These are phyloP conservation scores for Amiota minor DNA, from an alignment of 2,888 invertebrate genomes.

Conservation along the genomic window DNA sequence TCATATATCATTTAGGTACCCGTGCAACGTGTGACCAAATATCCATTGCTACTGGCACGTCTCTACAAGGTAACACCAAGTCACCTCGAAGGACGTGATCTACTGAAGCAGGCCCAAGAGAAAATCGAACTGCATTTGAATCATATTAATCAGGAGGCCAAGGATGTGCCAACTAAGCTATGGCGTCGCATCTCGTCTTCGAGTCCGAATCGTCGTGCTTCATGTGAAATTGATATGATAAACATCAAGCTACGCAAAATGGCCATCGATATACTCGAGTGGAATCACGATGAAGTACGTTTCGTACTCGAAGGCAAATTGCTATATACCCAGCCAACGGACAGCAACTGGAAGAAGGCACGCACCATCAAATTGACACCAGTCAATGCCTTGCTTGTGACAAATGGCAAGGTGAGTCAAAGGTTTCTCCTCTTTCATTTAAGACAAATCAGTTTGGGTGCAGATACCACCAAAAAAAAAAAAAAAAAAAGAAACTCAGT, in stretches of 20 bases:
- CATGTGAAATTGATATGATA: conserved; percentile 89
- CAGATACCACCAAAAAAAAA: not conserved
- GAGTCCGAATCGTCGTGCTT: conserved; percentile 80
- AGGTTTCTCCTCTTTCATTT: too few species aligned
- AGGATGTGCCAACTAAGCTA: conserved; percentile 90
- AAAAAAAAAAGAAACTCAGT: too few species aligned
- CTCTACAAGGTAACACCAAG: conserved; percentile 91
- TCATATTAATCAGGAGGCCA: conserved; percentile 94
- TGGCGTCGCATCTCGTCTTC: conserved; percentile 91
- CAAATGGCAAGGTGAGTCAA: conserved; percentile 86
- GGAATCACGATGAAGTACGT: conserved; percentile 94
- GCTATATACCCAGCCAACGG: conserved; percentile 90
- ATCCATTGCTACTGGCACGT: conserved; percentile 91
- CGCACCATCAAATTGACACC: conserved; percentile 90
- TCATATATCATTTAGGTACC: conserved; percentile 79
- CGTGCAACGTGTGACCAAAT: conserved; percentile 97
- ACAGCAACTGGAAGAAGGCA: conserved; percentile 92
- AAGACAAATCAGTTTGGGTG: too few species aligned
- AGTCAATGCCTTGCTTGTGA: conserved; percentile 91
- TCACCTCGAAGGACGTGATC: conserved; percentile 87
- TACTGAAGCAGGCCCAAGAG: conserved; percentile 89
- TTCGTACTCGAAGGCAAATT: conserved; percentile 93
- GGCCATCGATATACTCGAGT: conserved; percentile 93
- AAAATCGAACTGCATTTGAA: conserved; percentile 94
- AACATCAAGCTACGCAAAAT: conserved; percentile 93